Evolutionary conservation across 2,797 vertebrate genomes (phyloP).

Genomic region (Gephyroberyx darwinii): DNA sequence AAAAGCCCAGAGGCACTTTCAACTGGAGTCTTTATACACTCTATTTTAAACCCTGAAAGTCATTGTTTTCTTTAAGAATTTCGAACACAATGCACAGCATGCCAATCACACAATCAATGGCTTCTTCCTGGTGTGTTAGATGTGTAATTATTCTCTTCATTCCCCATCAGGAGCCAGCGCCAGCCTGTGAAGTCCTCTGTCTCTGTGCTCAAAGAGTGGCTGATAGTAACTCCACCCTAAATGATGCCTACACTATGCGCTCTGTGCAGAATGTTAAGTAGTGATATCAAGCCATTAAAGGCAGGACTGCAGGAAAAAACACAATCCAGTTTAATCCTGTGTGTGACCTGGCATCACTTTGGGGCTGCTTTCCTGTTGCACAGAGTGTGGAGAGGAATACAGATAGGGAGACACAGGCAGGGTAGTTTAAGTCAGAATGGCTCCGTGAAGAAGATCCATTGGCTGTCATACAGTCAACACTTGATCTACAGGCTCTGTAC

Average conservation of each 20-base stretch:
- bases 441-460: slow-evolving; percentile 74
- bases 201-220: slow-evolving; percentile 79
- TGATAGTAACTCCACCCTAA: slow-evolving; percentile 83
- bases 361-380: slow-evolving; percentile 84
- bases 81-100: slow-evolving; percentile 78
- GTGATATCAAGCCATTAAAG: slow-evolving; percentile 85
- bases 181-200: slow-evolving; percentile 80
- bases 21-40: slow-evolving; percentile 72
- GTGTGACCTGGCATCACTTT: slow-evolving; percentile 85
- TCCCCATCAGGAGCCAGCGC: slow-evolving; percentile 80
- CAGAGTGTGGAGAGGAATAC: slow-evolving; percentile 80
- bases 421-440: slow-evolving; percentile 76
- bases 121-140: slow-evolving; percentile 78
- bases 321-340: slow-evolving; percentile 85
- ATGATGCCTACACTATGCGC: slow-evolving; percentile 81
- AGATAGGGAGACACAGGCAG: slow-evolving; percentile 75
- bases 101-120: slow-evolving; percentile 82
- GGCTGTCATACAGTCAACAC: slow-evolving; percentile 75
- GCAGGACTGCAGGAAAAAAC: slow-evolving; percentile 84
- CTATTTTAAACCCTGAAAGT: slow-evolving; percentile 81
- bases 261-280: slow-evolving; percentile 83
- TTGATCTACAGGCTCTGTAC: slow-evolving; percentile 63
- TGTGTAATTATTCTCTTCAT: slow-evolving; percentile 82
- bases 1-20: slow-evolving; percentile 81
- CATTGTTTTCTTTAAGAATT: slow-evolving; percentile 82